Base-by-base conservation (phyloP, 92 coral and sea anemone genomes). In the Muricea muricata region DNA sequence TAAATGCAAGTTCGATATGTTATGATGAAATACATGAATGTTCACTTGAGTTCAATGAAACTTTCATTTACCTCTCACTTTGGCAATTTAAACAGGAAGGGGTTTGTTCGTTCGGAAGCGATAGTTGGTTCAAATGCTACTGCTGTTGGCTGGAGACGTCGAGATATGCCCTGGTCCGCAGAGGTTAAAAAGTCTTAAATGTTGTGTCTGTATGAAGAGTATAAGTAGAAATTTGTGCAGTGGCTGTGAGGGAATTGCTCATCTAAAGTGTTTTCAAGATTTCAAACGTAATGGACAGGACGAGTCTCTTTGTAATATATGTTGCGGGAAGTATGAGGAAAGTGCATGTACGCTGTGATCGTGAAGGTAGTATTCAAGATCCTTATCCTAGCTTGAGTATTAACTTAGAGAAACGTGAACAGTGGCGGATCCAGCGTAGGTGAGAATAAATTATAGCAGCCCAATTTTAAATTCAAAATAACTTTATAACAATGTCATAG, bases 81-180 rank as follows among this genome's bases (percentile, higher is more conserved):
- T 72, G 78, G 78, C 78, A 72, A 72, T 72, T 72, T 57, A 72
- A 72, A 32, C 78, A 72, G 42, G 78, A 72, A 35, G 78, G 42
- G 52, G 78, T 33, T 24, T 72, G 11, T 35, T 15, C n/a, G 78
- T 72, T 30, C 39, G 78, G 24, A 72, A 72, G 1, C 52, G 33
- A 26, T 42, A 40, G 31, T 17, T 72, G 56, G 23, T 72, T 42
- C 78, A 42, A 9, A 72, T 72, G 54, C 78, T 72, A 15, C 6
- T 72, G 24, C 13, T 72, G 57, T 17, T 72, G 29, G 78, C 78
- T 35, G 78, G 78, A 1, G 78, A 72, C 28, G 78, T 72, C 2
- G 78, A 72, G 42, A 21, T 72, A 35, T 72, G 78, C 25, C 78
- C 78, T 8, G 58, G 78, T 12, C 78, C 78, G n/a, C n/a, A n/a